These are phyloP conservation scores for Bergia puertoricense DNA, from an alignment of 92 coral and sea anemone species.

Conservation along the genomic window DNA sequence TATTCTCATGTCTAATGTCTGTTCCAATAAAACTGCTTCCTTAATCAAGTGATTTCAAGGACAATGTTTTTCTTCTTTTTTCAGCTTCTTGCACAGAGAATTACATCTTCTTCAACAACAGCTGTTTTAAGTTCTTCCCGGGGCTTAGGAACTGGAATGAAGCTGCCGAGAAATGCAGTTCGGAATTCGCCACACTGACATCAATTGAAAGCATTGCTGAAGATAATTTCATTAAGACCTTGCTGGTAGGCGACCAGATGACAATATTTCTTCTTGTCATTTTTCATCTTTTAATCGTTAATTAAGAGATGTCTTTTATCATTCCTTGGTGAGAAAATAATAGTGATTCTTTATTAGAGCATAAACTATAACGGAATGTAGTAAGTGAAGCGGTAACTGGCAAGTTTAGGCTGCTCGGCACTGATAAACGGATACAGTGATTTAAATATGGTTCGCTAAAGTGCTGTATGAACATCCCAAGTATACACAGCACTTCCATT, in stretches of 20 bases:
- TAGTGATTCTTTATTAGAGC: too few species aligned
- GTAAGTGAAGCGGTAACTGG: too few species aligned
- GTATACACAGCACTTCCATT: too few species aligned
- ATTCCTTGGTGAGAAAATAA: too few species aligned
- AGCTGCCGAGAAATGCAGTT: conserved; percentile 83
- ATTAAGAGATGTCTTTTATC: too few species aligned
- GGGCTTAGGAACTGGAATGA: conserved; percentile 89
- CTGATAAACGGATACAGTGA: too few species aligned
- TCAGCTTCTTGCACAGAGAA: conserved; percentile 71
- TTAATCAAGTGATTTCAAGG: neutral
- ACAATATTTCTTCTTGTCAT: neutral
- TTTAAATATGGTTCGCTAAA: too few species aligned
- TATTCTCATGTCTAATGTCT: too few species aligned
- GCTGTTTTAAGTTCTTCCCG: conserved; percentile 81
- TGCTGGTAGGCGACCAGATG: conserved; percentile 60
- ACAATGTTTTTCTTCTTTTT: neutral
- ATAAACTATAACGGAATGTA: too few species aligned
- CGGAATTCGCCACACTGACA: conserved; percentile 74
- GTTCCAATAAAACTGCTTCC: neutral
- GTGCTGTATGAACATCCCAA: too few species aligned
- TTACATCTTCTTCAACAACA: conserved; percentile 62
- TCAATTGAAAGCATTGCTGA: conserved; percentile 78
- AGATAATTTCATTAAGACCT: conserved; percentile 70
- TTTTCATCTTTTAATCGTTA: neutral
- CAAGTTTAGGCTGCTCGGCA: too few species aligned